Conservation (phyloP, 2,888 invertebrate species). For the Cephus pulcher region DNA sequence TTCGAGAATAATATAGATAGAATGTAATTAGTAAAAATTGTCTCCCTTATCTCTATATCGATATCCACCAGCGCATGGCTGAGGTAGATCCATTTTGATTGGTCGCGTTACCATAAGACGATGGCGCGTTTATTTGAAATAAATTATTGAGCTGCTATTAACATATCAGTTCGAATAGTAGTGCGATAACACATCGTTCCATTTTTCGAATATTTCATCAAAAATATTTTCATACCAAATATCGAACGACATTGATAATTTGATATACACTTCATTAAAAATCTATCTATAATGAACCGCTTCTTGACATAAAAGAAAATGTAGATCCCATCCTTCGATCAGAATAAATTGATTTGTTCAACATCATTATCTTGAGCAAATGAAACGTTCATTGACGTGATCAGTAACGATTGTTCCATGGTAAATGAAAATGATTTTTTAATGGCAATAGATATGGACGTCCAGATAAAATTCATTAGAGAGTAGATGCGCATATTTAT, state of each 20-base stretch:
- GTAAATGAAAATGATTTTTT: not conserved
- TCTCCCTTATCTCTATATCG: not conserved
- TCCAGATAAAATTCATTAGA: no score
- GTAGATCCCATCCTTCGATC: not conserved
- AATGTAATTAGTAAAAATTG: not conserved
- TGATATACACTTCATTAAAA: not conserved
- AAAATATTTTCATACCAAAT: not conserved
- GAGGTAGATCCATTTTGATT: not conserved
- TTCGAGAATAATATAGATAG: not conserved
- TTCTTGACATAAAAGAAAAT: not conserved
- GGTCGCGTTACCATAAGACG: not conserved
- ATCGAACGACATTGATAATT: not conserved
- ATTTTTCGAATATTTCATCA: not conserved
- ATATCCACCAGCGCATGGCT: not conserved
- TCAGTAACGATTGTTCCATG: not conserved
- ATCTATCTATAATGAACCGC: not conserved
- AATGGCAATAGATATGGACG: not conserved
- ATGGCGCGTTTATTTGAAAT: not conserved
- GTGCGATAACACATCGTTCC: not conserved
- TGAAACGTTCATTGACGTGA: not conserved
- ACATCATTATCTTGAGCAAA: not conserved
- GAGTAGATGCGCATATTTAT: not conserved
- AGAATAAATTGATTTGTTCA: not conserved
- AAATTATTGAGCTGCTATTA: not conserved
- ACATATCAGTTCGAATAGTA: not conserved